Percentiles rank a stretch among this genome's conserved stretches.
phyloP scores from a whole-genome alignment of 2,888 invertebrate genomes.

The Drosophila merina region DNA sequence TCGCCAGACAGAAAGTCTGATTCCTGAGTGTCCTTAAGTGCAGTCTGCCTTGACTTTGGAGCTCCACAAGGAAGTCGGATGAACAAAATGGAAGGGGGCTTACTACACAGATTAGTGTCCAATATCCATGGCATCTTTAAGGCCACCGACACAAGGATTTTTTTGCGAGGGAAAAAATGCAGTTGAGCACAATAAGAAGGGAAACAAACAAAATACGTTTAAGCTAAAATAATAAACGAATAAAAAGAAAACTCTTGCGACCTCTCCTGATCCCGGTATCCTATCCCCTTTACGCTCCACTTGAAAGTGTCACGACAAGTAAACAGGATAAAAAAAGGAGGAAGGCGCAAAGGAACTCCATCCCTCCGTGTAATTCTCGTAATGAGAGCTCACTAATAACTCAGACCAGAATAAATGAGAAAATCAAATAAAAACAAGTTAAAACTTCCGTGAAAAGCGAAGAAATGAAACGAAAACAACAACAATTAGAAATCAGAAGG shows the following conservation, averaged over 20 bases:
- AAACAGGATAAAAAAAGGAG: constrained; percentile 45
- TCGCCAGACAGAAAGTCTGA: constrained; percentile 37
- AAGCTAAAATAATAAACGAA: constrained; percentile 55
- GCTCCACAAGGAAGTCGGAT: constrained; percentile 5
- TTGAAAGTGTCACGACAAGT: constrained; percentile 68
- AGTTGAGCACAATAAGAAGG: neutral
- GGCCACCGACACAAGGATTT: constrained; percentile 9
- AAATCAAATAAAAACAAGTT: constrained; percentile 51
- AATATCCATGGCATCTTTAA: constrained; percentile 44
- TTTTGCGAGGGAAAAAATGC: neutral
- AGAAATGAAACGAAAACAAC: constrained; percentile 39
- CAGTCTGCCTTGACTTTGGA: constrained; percentile 52
- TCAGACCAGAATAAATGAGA: constrained; percentile 48
- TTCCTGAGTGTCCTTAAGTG: constrained; percentile 64
- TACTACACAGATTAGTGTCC: constrained; percentile 62
- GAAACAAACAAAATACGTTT: constrained; percentile 25
- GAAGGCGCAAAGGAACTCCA: constrained; percentile 2
- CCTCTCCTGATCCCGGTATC: constrained; percentile 9
- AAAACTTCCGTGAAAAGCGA: constrained; percentile 68
- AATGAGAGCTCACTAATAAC: constrained; percentile 67
- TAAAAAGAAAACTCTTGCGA: constrained; percentile 28
- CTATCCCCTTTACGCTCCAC: constrained; percentile 23
- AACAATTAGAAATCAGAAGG: constrained; percentile 33
- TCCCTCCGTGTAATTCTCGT: constrained; percentile 13
- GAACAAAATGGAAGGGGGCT: neutral